These are phyloP conservation scores for Gryllus bimaculatus DNA, from an alignment of 1,140 invertebrate genomes.

Conservation along the genomic window DNA sequence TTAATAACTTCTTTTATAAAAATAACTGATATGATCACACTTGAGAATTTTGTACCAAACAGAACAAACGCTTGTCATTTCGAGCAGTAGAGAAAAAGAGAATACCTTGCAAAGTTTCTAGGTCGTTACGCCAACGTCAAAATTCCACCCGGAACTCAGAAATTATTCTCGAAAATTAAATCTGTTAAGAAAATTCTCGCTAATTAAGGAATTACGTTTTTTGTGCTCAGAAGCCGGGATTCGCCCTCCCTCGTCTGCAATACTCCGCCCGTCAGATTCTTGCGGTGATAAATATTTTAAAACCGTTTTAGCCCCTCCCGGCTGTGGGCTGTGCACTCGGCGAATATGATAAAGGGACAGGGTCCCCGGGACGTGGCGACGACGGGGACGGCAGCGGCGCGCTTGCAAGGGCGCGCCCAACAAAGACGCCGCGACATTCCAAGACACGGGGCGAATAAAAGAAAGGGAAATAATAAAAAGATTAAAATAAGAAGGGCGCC, in stretches of 20 bases:
- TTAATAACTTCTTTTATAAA: too few relatives aligned
- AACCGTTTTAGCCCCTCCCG: neutral
- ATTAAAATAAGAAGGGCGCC: neutral
- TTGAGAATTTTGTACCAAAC: too few relatives aligned
- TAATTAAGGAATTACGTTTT: slow-evolving; percentile 2
- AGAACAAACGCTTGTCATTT: too few relatives aligned
- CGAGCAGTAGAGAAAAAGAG: neutral
- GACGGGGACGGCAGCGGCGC: neutral
- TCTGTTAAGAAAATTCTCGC: neutral
- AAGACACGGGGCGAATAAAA: neutral
- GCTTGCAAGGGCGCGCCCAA: neutral
- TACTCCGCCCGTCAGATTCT: neutral
- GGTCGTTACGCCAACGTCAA: neutral
- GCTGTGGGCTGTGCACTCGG: neutral
- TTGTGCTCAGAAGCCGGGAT: neutral
- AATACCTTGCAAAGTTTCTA: neutral
- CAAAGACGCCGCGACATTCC: neutral
- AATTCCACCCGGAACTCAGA: neutral
- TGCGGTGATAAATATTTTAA: neutral
- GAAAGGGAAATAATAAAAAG: slow-evolving; percentile 5
- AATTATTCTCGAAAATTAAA: neutral
- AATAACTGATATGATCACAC: too few relatives aligned
- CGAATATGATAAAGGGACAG: neutral
- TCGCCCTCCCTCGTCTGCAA: neutral
- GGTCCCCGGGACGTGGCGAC: neutral